Evolutionary conservation across 2,888 invertebrate genomes (phyloP), one percentile per base, ranked within the genome.

Genomic region (Stomorhina lunata): DNA sequence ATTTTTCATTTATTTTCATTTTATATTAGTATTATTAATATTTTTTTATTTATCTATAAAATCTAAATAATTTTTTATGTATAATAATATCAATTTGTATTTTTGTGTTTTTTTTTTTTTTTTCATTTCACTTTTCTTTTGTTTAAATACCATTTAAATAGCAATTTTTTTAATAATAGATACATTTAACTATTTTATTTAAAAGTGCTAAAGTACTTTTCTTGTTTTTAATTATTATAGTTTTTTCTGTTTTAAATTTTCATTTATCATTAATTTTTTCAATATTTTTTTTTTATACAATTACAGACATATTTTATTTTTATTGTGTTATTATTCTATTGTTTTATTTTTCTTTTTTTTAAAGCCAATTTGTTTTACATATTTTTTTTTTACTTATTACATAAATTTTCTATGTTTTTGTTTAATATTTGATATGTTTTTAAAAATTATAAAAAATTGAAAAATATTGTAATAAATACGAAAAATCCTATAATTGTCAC

Each of bases 71-170:
- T 57, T 20, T 63, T 32, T 45, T 20, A 1, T 59, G 40, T 59
- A 63, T 27, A n/a, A 55, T 63, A 55, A 75, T 32, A 53, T 61
- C 53, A 61, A 61, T 43, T n/a, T n/a, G n/a, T n/a, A n/a, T n/a
- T n/a, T n/a, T n/a, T n/a, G n/a, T 69, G 50, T 27, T 48, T 15
- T 17, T 43, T 34, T 68, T 45, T 57, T 32, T 40, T 68, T 43
- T 61, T 55, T 79, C 32, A 29, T 48, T 45, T 57, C 25, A 29
- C 59, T 43, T 61, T 55, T 79, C 32, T 27, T 48, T 73, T 80
- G 27, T 80, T 59, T 77, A 76, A 80, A 80, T 84, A 73, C 75
- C 80, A 80, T 79, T 82, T 77, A 83, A 83, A 59, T 76, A 82
- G 66, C 71, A 71, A 53, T 79, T 79, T 48, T 53, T 37, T 72